A percentile compares a stretch with the other conserved stretches of the same genome.
Conservation (phyloP, 2,113 vertebrate species). For the Thomomys bottae region DNA sequence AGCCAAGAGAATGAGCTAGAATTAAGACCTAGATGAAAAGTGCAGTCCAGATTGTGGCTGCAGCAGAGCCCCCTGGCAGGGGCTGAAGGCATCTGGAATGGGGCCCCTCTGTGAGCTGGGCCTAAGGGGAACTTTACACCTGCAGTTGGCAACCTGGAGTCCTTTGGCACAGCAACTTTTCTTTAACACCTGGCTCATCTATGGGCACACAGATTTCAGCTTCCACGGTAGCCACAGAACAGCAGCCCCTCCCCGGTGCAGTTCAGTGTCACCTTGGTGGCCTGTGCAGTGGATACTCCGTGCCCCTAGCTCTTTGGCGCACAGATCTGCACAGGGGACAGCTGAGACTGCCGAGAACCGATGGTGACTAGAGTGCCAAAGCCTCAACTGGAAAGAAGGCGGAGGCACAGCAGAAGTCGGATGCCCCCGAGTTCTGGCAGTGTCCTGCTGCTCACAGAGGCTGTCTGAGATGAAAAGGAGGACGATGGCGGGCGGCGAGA, state of each 20-base stretch:
- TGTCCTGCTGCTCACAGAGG: too few species aligned
- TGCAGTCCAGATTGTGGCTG: background rate
- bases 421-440: too few species aligned
- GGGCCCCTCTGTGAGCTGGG: too few species aligned
- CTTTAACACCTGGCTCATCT: background rate
- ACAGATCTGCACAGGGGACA: fast-evolving
- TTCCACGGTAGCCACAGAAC: too few species aligned
- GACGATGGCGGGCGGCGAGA: fast-evolving
- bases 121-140: too few species aligned
- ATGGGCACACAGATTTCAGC: fast-evolving
- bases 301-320: background rate
- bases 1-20: conserved; percentile 50
- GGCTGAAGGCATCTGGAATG: background rate
- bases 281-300: fast-evolving
- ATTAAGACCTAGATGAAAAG: conserved; percentile 36
- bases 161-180: background rate
- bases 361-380: too few species aligned
- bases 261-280: fast-evolving
- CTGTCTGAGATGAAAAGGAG: background rate
- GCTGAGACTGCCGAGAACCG: too few species aligned
- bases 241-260: background rate
- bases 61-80: background rate
- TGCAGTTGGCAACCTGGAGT: background rate
- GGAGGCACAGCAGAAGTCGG: too few species aligned
- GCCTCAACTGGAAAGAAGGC: too few species aligned